A percentile compares a stretch with the other conserved stretches of the same genome.
Conservation (phyloP, 2,888 invertebrate genomes). For the Dryocosmus kuriphilus region DNA sequence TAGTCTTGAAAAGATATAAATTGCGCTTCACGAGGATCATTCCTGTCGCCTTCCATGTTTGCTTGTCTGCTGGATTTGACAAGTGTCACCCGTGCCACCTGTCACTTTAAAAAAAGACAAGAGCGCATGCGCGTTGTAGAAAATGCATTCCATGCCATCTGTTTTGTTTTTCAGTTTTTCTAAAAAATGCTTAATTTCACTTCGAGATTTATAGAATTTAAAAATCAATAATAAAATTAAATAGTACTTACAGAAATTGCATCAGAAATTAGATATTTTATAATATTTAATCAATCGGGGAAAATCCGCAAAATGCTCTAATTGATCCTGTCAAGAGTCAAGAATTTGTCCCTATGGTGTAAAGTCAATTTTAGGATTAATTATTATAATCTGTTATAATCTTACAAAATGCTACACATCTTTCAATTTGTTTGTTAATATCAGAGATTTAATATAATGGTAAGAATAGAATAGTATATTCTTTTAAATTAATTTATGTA, state of each 20-base stretch:
- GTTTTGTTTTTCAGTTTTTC: background rate
- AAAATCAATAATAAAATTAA: too few relatives aligned
- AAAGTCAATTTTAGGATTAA: too few relatives aligned
- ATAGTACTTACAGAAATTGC: too few relatives aligned
- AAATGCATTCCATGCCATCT: background rate
- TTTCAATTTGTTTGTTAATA: background rate
- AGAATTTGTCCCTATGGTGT: too few relatives aligned
- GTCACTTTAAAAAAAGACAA: background rate
- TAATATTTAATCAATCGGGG: too few relatives aligned
- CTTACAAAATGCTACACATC: background rate
- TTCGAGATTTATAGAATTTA: too few relatives aligned
- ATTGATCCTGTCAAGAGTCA: too few relatives aligned
- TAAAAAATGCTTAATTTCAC: too few relatives aligned
- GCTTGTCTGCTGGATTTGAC: background rate
- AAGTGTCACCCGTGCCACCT: slow-evolving; percentile 19
- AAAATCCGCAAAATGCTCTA: too few relatives aligned
- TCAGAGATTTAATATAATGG: too few relatives aligned
- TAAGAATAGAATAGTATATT: slow-evolving; percentile 5
- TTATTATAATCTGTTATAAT: background rate
- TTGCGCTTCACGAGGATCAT: slow-evolving; percentile 54
- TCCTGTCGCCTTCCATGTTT: slow-evolving; percentile 49
- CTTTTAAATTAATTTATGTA: background rate
- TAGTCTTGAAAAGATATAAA: slow-evolving; percentile 86
- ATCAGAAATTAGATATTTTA: too few relatives aligned
- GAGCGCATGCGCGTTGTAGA: background rate